Percentiles rank a stretch among this genome's conserved stretches.
phyloP scores from a whole-genome alignment of 1,140 invertebrate genomes.

The Andricus grossulariae region DNA sequence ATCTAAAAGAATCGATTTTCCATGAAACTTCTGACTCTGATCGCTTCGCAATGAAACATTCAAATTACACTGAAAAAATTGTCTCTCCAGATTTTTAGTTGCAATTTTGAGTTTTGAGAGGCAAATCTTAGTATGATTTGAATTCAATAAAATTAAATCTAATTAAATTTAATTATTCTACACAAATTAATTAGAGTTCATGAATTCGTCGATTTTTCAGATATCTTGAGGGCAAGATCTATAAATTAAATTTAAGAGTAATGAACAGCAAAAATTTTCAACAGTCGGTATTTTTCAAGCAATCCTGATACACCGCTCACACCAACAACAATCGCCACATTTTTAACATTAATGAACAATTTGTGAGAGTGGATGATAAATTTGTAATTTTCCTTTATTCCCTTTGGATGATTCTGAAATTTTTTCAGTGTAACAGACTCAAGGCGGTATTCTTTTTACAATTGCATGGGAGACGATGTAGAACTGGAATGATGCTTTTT shows the following conservation, averaged over 20 bases:
- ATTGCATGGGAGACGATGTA: conserved; percentile 13
- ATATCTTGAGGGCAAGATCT: background rate
- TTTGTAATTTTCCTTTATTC: background rate
- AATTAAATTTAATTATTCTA: too few relatives aligned
- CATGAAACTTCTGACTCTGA: background rate
- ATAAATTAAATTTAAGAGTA: background rate
- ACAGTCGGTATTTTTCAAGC: conserved; percentile 4
- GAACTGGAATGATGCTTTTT: conserved; percentile 14
- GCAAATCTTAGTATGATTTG: background rate
- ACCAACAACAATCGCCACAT: conserved; percentile 5
- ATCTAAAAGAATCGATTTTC: conserved; percentile 71
- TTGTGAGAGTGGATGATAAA: background rate
- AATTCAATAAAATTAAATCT: too few relatives aligned
- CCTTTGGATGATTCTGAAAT: background rate
- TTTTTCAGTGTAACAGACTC: conserved; percentile 22
- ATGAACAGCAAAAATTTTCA: conserved; percentile 24
- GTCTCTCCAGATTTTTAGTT: background rate
- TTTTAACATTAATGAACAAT: background rate
- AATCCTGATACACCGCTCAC: conserved; percentile 18
- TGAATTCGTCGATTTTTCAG: background rate
- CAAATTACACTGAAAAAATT: conserved; percentile 28
- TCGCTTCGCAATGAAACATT: background rate
- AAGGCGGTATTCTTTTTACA: background rate
- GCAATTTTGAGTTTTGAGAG: background rate
- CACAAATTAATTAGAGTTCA: too few relatives aligned